Evolutionary conservation across 1,140 invertebrate genomes (phyloP), one percentile per base, ranked within the genome.

Genomic region (Adoxophyes honmai): DNA sequence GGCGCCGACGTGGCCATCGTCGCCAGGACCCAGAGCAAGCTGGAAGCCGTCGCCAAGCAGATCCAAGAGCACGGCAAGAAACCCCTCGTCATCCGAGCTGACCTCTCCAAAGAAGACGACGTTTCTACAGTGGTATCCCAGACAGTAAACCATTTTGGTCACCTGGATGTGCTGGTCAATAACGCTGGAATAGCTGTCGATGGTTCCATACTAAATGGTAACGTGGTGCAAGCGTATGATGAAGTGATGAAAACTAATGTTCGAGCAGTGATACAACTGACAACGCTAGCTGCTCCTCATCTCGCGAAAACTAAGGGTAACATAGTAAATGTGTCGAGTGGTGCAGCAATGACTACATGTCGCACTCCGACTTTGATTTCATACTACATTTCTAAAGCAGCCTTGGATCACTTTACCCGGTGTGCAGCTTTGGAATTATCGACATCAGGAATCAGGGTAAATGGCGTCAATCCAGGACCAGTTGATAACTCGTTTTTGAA

Each of bases 271-370:
- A 94, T 93, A 75, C 89, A 94, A 52, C 68, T 96, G 44, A 95
- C 93, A 1, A 92, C 91, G 90, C 66, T 95, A 15, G 92, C 93
- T 55, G 91, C 94, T 1, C 94, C 95, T 7, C 86, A 95, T 79
- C 82, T 96, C 1, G 88, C 92, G 6, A 85, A 91, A 68, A 90
- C 91, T 0, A 92, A 93, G 78, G 94, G 94, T 15, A 92, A 91
- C 58, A 92, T 95, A 64, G 91, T 96, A 0, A 96, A 96, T 79
- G 91, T 96, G 1, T 95, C 94, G 1, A 95, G 94, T 71, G 91
- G 95, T 1, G 91, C 88, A 66, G 94, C 44, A 34, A 7, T 37
- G 15, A 28, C 14, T 2, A 14, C 34, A 10, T 14, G 14, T 4
- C 10, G 3, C 18, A 11, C 3, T 13, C 11, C 28, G 4, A 37